phyloP scores from a whole-genome alignment of 2,888 invertebrate genomes.

The Drosophila atripex region DNA sequence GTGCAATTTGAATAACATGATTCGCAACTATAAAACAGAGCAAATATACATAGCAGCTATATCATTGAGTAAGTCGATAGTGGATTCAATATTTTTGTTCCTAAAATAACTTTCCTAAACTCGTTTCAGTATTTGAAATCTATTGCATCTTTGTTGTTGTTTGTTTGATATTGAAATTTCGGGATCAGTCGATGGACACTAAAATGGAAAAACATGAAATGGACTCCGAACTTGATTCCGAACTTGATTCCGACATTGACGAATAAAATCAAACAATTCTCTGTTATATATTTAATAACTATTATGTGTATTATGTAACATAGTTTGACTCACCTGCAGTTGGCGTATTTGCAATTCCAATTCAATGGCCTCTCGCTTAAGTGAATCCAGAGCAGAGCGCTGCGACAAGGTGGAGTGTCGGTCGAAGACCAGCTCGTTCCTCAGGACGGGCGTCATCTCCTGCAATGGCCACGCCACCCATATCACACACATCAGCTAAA shows the following conservation, averaged over 20 bases:
- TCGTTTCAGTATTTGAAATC: neutral
- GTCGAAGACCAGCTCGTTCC: slow-evolving; percentile 93
- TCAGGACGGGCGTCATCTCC: slow-evolving; percentile 90
- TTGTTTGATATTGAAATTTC: neutral
- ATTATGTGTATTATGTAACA: too few species aligned
- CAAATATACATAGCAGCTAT: neutral
- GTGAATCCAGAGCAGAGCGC: slow-evolving; percentile 89
- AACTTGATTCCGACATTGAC: neutral
- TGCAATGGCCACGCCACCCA: slow-evolving; percentile 67
- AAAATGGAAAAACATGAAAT: neutral
- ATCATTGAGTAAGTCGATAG: neutral
- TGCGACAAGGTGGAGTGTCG: slow-evolving; percentile 89
- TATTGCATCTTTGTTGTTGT: neutral
- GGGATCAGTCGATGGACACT: neutral
- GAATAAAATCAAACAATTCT: neutral
- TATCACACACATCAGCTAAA: neutral
- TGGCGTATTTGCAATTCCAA: slow-evolving; percentile 94
- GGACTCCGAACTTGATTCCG: neutral
- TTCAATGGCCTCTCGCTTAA: slow-evolving; percentile 92
- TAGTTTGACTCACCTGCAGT: slow-evolving; percentile 85
- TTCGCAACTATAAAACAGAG: neutral
- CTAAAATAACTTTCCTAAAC: neutral
- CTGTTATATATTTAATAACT: neutral
- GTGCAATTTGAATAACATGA: neutral
- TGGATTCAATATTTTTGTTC: neutral